Percentiles rank a stretch among this genome's conserved stretches.
Conservation (phyloP, 2,888 invertebrate species). For the Rhaphigaster nebulosa region DNA sequence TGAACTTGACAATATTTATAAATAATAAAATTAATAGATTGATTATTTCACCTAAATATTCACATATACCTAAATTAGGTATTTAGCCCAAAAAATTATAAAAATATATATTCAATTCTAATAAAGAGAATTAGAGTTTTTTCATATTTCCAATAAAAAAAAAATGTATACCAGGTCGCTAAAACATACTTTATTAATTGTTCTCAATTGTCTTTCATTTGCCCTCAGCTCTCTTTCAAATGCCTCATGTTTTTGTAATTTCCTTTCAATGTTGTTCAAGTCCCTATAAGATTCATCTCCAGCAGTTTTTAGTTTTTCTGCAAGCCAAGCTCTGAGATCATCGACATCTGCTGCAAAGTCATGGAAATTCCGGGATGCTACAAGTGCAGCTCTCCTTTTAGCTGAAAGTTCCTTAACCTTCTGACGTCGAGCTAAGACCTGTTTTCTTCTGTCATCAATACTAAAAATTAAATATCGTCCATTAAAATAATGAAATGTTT, state of each 20-base stretch:
- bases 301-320: conserved; percentile 91
- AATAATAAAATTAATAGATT: too few species aligned
- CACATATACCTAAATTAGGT: too few species aligned
- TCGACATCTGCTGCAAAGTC: conserved; percentile 93
- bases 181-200: conserved; percentile 79
- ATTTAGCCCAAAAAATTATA: too few species aligned
- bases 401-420: conserved; percentile 82
- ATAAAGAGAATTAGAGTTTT: background rate
- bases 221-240: conserved; percentile 95
- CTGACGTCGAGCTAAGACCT: conserved; percentile 81
- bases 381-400: conserved; percentile 80
- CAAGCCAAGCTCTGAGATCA: conserved; percentile 90
- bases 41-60: too few species aligned
- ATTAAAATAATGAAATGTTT: background rate
- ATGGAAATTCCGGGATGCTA: conserved; percentile 90
- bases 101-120: too few species aligned
- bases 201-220: conserved; percentile 91
- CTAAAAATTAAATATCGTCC: conserved; percentile 69
- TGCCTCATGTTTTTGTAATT: conserved; percentile 95
- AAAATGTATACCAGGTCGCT: too few species aligned
- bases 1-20: too few species aligned
- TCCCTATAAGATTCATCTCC: conserved; percentile 94
- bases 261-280: conserved; percentile 88
- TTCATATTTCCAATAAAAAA: background rate
- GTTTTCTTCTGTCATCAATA: conserved; percentile 79